Evolutionary conservation across 2,888 invertebrate genomes (phyloP).

Genomic region (Orthosia incerta): DNA sequence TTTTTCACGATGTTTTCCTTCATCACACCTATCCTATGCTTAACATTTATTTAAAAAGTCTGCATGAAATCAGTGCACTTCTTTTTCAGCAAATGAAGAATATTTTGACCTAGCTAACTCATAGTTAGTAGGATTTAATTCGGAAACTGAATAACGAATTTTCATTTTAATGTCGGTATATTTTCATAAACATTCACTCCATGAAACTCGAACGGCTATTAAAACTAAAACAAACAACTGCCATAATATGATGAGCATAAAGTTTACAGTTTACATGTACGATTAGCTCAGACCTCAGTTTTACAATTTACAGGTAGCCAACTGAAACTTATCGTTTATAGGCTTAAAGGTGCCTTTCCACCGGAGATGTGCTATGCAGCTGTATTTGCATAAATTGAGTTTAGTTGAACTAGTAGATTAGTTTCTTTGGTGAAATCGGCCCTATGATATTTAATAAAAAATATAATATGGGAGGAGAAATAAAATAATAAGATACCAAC

Average conservation of each 20-base stretch:
- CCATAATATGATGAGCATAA: constrained; percentile 22
- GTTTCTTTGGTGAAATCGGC: too few relatives aligned
- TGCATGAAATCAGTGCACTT: too few relatives aligned
- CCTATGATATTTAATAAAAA: too few relatives aligned
- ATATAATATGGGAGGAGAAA: too few relatives aligned
- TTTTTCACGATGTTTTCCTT: too few relatives aligned
- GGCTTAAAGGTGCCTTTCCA: background rate
- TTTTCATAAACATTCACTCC: constrained; percentile 15
- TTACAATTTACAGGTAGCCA: constrained; percentile 31
- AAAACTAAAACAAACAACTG: constrained; percentile 35
- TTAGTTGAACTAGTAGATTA: too few relatives aligned
- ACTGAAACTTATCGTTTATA: constrained; percentile 12
- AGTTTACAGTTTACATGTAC: constrained; percentile 27
- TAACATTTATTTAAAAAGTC: too few relatives aligned
- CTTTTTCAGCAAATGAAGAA: background rate
- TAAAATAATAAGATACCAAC: too few relatives aligned
- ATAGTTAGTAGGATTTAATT: background rate
- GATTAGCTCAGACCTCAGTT: background rate
- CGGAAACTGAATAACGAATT: background rate
- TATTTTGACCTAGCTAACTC: background rate
- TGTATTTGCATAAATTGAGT: too few relatives aligned
- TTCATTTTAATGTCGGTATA: constrained; percentile 4
- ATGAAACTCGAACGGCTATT: constrained; percentile 15
- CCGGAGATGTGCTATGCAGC: too few relatives aligned
- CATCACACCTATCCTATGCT: too few relatives aligned